Evolutionary conservation across 2,797 vertebrate genomes (phyloP), one percentile per base, ranked within the genome.

Genomic region (Ataeniobius toweri): DNA sequence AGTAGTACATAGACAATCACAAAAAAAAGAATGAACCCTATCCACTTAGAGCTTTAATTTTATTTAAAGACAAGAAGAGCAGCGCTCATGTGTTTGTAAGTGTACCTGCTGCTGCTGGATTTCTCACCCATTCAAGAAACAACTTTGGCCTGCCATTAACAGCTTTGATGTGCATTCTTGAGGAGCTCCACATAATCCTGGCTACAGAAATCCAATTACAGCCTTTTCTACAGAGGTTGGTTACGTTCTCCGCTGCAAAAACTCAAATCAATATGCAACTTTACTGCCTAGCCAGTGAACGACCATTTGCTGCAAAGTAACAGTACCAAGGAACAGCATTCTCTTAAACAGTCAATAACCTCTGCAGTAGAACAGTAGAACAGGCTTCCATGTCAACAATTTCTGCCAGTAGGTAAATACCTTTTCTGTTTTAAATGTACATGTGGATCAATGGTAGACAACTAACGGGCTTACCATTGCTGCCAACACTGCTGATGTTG

Each of bases 131-230:
- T 71, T 79, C 71, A 61, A 8, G 65, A 72, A 82, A 78, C 71
- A 82, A 78, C 69, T 79, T 80, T 73, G 77, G 73, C 80, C 50
- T 9, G 0, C 76, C 90, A 83, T 80, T 56, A 48, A 77, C 41
- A 56, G 81, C 76, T 79, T 85, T 81, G 87, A 84, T 76, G 88
- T 78, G 82, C 85, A 86, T 90, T 88, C 85, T 85, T 85, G 81
- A 86, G 77, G 75, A 86, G 85, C 83, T 51, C 51, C 81, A 56
- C 73, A 83, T 93, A 89, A 93, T 91, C 92, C 91, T 24, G 77
- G 85, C 82, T 75, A 75, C 87, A 85, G 86, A 89, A 91, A 93
- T 95, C 93, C 93, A 95, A 94, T 95, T 94, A 94, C 86, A 86
- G 83, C 83, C 79, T 85, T 91, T 90, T 92, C 89, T 82, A 89